A percentile compares a stretch with the other conserved stretches of the same genome.
Conservation (phyloP, 1,140 invertebrate genomes). For the Meloidogyne chitwoodi region DNA sequence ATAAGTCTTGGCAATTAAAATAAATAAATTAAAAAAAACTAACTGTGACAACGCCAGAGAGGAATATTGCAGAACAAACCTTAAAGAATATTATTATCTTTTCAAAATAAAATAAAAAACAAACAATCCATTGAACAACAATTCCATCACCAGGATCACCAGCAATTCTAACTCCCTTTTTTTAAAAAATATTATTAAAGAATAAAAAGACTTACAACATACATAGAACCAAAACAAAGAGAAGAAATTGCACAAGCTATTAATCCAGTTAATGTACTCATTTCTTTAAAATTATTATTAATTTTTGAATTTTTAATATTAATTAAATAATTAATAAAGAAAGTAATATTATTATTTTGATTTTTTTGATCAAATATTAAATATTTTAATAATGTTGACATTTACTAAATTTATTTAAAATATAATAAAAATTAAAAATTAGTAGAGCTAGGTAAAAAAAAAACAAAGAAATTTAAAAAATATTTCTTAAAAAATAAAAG, state of each 20-base stretch:
- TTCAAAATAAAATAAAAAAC: neutral
- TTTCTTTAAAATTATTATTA: neutral
- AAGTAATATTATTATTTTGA: neutral
- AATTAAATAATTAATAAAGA: neutral
- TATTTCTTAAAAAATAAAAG: too few relatives aligned
- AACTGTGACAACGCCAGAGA: conserved; percentile 5
- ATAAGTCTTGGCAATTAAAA: too few relatives aligned
- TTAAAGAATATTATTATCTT: neutral
- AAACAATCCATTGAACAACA: conserved; percentile 40
- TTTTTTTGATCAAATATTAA: neutral
- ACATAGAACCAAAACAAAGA: conserved; percentile 47
- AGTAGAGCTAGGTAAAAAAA: too few relatives aligned
- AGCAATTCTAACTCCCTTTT: conserved; percentile 32
- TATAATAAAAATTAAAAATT: too few relatives aligned
- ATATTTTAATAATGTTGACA: too few relatives aligned
- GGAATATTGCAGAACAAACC: conserved; percentile 17
- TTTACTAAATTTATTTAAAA: too few relatives aligned
- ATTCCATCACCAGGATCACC: conserved; percentile 40
- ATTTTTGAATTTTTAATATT: neutral
- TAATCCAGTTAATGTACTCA: conserved; percentile 37
- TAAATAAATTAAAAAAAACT: neutral
- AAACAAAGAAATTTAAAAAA: too few relatives aligned
- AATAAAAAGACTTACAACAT: conserved; percentile 1
- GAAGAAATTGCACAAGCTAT: conserved; percentile 39
- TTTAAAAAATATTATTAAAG: neutral